phyloP scores from a whole-genome alignment of 2,113 vertebrate species.

The Saiga tatarica region DNA sequence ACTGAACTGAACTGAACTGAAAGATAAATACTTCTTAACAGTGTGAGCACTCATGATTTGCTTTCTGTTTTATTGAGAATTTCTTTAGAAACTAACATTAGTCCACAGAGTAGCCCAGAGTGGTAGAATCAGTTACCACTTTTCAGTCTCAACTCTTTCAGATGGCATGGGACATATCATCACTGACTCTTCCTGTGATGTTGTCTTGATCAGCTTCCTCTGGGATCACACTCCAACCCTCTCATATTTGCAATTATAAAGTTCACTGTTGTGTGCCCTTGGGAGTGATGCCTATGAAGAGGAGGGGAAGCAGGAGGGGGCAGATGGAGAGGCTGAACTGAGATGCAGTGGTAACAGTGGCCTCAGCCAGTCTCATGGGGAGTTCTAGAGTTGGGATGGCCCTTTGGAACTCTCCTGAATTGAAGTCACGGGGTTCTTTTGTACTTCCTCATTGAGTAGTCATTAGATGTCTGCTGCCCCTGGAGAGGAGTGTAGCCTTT shows the following conservation, averaged over 20 bases:
- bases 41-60: background rate
- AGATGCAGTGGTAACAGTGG: background rate
- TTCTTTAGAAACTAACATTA: background rate
- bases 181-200: background rate
- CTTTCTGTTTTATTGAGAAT: background rate
- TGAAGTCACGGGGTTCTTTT: background rate
- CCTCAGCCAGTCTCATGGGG: background rate
- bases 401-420: background rate
- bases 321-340: background rate
- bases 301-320: background rate
- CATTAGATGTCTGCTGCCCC: background rate
- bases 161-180: background rate
- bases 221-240: background rate
- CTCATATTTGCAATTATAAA: background rate
- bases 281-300: background rate
- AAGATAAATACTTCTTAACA: background rate
- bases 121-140: background rate
- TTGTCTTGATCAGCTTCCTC: background rate
- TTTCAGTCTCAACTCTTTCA: background rate
- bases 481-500: background rate
- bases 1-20: too few relatives aligned
- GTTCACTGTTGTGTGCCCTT: background rate
- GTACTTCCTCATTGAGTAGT: background rate
- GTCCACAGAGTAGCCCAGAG: background rate
- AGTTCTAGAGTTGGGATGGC: background rate